These are phyloP conservation scores for Xenentodon cancila DNA, from an alignment of 2,797 vertebrate genomes.

Conservation along the genomic window DNA sequence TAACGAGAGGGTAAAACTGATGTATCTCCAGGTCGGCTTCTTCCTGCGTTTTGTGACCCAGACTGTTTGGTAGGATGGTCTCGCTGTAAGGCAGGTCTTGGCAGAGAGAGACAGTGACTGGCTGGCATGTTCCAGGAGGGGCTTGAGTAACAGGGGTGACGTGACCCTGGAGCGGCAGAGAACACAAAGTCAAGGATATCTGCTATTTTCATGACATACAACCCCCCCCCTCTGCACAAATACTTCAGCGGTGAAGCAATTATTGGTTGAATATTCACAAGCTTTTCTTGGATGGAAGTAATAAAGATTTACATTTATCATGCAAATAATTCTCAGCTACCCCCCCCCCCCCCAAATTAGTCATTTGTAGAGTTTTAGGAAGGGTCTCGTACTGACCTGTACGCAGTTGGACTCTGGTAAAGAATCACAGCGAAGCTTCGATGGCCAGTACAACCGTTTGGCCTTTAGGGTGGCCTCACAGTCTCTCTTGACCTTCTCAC, in stretches of 20 bases:
- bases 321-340: too few relatives aligned
- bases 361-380: too few relatives aligned
- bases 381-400: constrained; percentile 31
- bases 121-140: constrained; percentile 47
- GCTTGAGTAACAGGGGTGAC: fast-evolving
- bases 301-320: too few relatives aligned
- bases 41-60: constrained; percentile 53
- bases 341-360: too few relatives aligned
- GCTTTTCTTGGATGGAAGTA: too few relatives aligned
- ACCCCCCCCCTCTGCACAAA: too few relatives aligned
- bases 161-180: constrained; percentile 26
- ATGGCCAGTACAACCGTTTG: constrained; percentile 57
- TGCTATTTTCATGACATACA: background rate
- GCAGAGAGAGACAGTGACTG: constrained; percentile 59
- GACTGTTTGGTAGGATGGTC: constrained; percentile 64
- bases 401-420: constrained; percentile 60
- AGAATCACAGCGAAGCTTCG: constrained; percentile 42
- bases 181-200: background rate
- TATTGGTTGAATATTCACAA: too few relatives aligned
- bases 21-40: background rate
- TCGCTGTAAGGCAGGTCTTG: constrained; percentile 46
- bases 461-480: constrained; percentile 50
- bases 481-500: constrained; percentile 66
- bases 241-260: too few relatives aligned
- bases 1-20: constrained; percentile 39